Conservation (phyloP, 1,140 invertebrate species). For the Lutraria rhynchaena region DNA sequence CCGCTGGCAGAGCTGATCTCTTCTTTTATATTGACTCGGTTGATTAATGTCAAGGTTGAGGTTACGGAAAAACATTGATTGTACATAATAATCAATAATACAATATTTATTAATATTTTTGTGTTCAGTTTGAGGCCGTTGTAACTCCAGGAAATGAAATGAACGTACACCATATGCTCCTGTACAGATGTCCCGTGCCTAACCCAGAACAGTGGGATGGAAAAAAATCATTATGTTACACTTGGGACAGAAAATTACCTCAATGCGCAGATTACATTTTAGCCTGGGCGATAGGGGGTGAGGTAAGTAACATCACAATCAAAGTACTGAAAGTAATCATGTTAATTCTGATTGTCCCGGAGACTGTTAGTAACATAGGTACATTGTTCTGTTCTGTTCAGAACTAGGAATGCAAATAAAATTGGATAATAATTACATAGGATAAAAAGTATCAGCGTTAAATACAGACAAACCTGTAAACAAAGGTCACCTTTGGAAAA, state of each 20-base stretch:
- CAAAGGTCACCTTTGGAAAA: too few relatives aligned
- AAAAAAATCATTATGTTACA: conserved; percentile 14
- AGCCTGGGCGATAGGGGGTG: conserved; percentile 57
- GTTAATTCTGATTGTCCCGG: not conserved
- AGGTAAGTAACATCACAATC: conserved; percentile 16
- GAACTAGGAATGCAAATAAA: not conserved
- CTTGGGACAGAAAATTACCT: not conserved
- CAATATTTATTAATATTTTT: not conserved
- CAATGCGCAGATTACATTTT: conserved; percentile 8
- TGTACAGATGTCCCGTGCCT: conserved; percentile 37
- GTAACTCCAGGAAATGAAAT: conserved; percentile 56
- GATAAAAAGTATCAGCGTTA: not conserved
- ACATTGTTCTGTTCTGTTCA: not conserved
- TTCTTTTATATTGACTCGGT: not conserved
- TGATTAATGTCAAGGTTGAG: not conserved
- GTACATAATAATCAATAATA: not conserved
- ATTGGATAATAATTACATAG: not conserved
- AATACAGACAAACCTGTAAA: not conserved
- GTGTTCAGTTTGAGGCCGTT: conserved; percentile 50
- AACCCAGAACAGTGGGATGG: conserved; percentile 24
- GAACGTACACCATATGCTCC: conserved; percentile 57
- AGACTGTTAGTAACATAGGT: not conserved
- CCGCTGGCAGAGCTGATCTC: not conserved
- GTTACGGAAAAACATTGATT: not conserved
- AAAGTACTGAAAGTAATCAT: not conserved